Evolutionary conservation across 2,797 vertebrate species (phyloP).

Genomic region (Carduelis carduelis): DNA sequence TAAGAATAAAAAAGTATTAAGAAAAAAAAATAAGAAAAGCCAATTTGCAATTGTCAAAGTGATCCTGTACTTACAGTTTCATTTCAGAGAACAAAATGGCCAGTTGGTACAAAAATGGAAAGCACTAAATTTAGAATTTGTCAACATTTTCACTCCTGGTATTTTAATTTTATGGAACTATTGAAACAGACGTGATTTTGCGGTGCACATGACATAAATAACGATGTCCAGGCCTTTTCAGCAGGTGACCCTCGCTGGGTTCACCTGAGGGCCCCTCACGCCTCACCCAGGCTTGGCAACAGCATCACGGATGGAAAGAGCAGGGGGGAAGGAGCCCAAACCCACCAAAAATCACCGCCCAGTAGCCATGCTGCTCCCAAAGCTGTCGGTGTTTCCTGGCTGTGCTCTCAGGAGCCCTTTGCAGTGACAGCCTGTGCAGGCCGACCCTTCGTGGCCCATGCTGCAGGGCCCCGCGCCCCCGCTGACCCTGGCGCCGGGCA

Average conservation of each 20-base stretch:
- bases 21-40: not conserved
- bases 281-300: not conserved
- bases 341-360: rapidly evolving
- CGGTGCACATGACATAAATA: not conserved
- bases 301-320: rapidly evolving
- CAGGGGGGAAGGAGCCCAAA: rapidly evolving
- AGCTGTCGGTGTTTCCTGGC: not conserved
- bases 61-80: not conserved
- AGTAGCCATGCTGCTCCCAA: rapidly evolving
- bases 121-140: not conserved
- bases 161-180: not conserved
- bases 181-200: not conserved
- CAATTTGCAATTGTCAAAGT: not conserved
- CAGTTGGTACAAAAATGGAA: not conserved
- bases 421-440: not conserved
- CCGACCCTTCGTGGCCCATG: rapidly evolving
- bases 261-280: rapidly evolving
- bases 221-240: rapidly evolving
- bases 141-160: not conserved
- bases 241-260: not conserved
- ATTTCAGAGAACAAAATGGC: not conserved
- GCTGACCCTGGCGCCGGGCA: rapidly evolving
- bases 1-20: not conserved
- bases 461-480: rapidly evolving
- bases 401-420: not conserved